Conservation (phyloP, 2,113 vertebrate genomes). For the Stegostoma tigrinum region DNA sequence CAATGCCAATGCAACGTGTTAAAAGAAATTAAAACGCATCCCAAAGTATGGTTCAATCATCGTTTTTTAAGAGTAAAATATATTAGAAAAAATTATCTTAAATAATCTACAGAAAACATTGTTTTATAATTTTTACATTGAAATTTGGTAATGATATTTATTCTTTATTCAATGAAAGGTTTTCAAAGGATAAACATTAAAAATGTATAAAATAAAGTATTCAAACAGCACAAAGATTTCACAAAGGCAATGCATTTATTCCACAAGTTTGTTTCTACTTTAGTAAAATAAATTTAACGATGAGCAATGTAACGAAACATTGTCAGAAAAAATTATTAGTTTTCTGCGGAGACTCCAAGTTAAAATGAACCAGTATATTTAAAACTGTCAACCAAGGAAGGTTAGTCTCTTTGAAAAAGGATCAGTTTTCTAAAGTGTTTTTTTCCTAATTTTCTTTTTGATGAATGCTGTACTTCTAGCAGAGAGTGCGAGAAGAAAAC, state of each 20-base stretch:
- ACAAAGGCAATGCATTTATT: background rate
- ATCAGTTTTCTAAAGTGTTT: slow-evolving; percentile 11
- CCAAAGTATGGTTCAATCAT: background rate
- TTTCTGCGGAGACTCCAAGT: background rate
- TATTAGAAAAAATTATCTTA: background rate
- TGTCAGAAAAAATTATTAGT: background rate
- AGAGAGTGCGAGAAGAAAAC: background rate
- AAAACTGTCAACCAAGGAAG: background rate
- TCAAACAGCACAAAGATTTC: background rate
- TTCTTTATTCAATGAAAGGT: background rate
- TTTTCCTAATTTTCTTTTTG: slow-evolving; percentile 27
- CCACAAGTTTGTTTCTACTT: background rate
- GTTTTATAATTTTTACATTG: slow-evolving; percentile 7
- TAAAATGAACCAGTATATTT: background rate
- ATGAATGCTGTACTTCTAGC: slow-evolving; percentile 15
- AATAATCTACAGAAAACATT: background rate
- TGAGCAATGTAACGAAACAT: background rate
- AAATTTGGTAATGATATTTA: background rate
- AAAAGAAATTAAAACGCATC: background rate
- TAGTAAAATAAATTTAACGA: background rate
- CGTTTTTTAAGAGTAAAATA: background rate
- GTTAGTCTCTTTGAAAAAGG: slow-evolving; percentile 17
- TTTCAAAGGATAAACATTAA: background rate
- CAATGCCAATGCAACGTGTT: background rate
- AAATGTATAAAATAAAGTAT: background rate